phyloP scores from a whole-genome alignment of 2,797 vertebrate species.

The Eidolon dupreanum region DNA sequence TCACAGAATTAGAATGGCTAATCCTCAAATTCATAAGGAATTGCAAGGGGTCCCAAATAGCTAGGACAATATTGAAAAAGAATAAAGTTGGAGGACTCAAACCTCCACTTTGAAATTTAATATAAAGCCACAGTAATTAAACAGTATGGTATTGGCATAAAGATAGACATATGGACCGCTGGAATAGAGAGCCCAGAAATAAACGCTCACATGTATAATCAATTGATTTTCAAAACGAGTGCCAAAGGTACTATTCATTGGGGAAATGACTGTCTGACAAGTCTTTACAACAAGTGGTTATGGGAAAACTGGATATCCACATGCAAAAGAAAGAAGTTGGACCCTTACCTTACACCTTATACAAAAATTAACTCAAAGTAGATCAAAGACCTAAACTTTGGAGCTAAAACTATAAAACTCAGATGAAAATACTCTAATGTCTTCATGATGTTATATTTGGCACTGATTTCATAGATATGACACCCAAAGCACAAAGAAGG shows the following conservation, averaged over 20 bases:
- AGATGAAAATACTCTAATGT: not conserved
- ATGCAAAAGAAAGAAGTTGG: not conserved
- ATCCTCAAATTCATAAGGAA: not conserved
- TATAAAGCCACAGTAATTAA: not conserved
- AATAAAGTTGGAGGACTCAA: not conserved
- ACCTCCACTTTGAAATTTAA: not conserved
- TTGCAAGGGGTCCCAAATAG: not conserved
- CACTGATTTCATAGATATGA: not conserved
- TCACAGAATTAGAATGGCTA: not conserved
- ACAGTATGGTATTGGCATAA: not conserved
- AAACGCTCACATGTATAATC: not conserved
- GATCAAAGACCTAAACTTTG: not conserved
- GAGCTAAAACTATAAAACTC: constrained; percentile 17
- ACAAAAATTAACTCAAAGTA: not conserved
- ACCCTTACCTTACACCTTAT: not conserved
- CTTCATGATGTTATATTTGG: not conserved
- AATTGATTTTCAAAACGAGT: not conserved
- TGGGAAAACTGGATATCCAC: not conserved
- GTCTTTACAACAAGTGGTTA: not conserved
- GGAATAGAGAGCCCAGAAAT: not conserved
- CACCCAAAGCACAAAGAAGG: not conserved
- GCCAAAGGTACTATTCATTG: not conserved
- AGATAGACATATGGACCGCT: not conserved
- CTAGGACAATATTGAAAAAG: not conserved
- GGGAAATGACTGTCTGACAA: not conserved